Evolutionary conservation across 2,888 invertebrate species (phyloP).

Genomic region (Syrista parreyssii): DNA sequence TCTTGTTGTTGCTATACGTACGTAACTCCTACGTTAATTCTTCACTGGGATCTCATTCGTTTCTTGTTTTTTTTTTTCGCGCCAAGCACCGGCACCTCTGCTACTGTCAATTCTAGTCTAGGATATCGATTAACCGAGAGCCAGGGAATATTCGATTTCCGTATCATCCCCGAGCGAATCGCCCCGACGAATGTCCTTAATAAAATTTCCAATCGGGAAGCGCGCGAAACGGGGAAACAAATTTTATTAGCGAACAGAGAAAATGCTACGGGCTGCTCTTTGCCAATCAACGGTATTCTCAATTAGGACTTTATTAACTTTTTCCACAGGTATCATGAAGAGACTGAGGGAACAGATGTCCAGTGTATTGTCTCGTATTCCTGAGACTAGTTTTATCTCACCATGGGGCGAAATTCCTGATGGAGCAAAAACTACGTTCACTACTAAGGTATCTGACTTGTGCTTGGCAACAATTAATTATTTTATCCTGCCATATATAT

Average conservation of each 20-base stretch:
- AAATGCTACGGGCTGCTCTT: background rate
- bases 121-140: background rate
- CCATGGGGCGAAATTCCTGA: slow-evolving; percentile 51
- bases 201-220: background rate
- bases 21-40: background rate
- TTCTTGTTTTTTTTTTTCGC: background rate
- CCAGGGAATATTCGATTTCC: background rate
- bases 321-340: slow-evolving; percentile 46
- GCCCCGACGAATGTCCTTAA: background rate
- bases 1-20: background rate
- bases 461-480: background rate
- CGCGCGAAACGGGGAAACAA: background rate
- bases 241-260: background rate
- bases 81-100: background rate
- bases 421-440: slow-evolving; percentile 58
- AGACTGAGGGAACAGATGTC: slow-evolving; percentile 44
- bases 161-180: background rate
- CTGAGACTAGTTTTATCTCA: slow-evolving; percentile 29
- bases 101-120: background rate
- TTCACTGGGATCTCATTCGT: background rate
- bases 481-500: background rate
- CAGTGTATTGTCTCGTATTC: slow-evolving; percentile 32
- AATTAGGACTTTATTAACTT: slow-evolving; percentile 3
- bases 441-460: slow-evolving; percentile 50
- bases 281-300: background rate